Conservation (phyloP, 2,797 vertebrate species). For the Myotis planiceps region DNA sequence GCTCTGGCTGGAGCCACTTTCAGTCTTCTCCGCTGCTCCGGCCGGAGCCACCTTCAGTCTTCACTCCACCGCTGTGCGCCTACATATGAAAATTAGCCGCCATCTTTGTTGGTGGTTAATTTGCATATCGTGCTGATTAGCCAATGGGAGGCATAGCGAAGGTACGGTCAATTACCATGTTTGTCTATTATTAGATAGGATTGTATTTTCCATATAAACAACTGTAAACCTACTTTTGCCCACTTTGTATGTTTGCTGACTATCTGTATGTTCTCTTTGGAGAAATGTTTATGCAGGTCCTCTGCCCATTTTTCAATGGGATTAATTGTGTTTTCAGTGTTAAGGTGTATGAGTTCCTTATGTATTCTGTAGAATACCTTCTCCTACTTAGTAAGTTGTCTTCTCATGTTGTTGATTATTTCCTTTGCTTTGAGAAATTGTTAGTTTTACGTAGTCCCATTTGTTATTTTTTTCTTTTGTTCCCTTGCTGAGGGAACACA, state of each 20-base stretch:
- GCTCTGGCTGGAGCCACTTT: too few relatives aligned
- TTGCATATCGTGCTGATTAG: too few relatives aligned
- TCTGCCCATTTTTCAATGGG: not conserved
- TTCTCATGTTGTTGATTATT: not conserved
- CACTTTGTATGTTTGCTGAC: too few relatives aligned
- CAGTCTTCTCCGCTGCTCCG: too few relatives aligned
- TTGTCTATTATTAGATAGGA: too few relatives aligned
- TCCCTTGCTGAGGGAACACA: not conserved
- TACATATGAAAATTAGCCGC: too few relatives aligned
- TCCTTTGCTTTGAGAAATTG: not conserved
- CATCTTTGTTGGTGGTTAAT: too few relatives aligned
- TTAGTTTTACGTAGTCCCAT: not conserved
- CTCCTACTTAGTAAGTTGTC: not conserved
- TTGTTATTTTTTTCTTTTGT: not conserved
- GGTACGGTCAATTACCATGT: too few relatives aligned
- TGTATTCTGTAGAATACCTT: not conserved
- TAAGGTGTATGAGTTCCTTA: not conserved
- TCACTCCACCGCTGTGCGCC: accelerated
- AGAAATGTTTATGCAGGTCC: not conserved
- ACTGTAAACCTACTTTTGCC: not conserved
- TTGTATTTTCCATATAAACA: not conserved
- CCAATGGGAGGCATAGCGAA: too few relatives aligned
- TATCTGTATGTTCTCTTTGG: not conserved
- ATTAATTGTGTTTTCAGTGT: not conserved
- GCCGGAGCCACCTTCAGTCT: too few relatives aligned